Evolutionary conservation across 2,888 invertebrate species (phyloP).

Genomic region (Sphaerophoria taeniata): DNA sequence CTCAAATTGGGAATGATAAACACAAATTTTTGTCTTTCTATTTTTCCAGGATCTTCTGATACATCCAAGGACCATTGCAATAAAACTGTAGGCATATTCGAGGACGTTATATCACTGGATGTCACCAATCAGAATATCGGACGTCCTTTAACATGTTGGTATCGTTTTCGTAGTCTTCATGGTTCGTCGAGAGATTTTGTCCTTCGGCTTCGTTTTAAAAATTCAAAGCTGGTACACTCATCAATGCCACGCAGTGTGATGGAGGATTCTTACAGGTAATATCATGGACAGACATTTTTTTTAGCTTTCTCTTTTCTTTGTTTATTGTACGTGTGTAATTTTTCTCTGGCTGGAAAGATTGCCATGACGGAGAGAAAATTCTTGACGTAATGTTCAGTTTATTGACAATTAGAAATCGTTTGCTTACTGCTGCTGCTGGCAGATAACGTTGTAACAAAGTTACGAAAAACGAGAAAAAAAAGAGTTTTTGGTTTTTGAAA

Average conservation of each 20-base stretch:
- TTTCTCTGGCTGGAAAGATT: background rate
- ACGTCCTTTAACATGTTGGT: slow-evolving; percentile 94
- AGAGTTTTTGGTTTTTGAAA: background rate
- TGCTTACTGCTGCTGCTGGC: background rate
- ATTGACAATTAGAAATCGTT: slow-evolving; percentile 17
- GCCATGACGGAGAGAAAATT: background rate
- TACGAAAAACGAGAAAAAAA: background rate
- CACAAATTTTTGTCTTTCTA: background rate
- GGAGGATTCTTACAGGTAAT: slow-evolving; percentile 94
- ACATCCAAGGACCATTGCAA: slow-evolving; percentile 92
- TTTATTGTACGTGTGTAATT: background rate
- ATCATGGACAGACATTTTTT: background rate
- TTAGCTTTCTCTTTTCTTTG: background rate
- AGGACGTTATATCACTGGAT: slow-evolving; percentile 94
- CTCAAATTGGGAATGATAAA: slow-evolving; percentile 28
- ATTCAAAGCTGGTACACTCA: slow-evolving; percentile 94
- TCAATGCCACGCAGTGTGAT: slow-evolving; percentile 94
- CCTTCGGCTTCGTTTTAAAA: slow-evolving; percentile 93
- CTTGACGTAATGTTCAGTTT: slow-evolving; percentile 32
- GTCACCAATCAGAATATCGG: slow-evolving; percentile 92
- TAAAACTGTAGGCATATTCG: slow-evolving; percentile 96
- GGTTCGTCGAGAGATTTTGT: slow-evolving; percentile 96
- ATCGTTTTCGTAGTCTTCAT: slow-evolving; percentile 93
- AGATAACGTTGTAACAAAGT: background rate
- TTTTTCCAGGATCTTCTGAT: slow-evolving; percentile 77